Evolutionary conservation across 2,888 invertebrate genomes (phyloP).

Genomic region (Portevinia maculata): DNA sequence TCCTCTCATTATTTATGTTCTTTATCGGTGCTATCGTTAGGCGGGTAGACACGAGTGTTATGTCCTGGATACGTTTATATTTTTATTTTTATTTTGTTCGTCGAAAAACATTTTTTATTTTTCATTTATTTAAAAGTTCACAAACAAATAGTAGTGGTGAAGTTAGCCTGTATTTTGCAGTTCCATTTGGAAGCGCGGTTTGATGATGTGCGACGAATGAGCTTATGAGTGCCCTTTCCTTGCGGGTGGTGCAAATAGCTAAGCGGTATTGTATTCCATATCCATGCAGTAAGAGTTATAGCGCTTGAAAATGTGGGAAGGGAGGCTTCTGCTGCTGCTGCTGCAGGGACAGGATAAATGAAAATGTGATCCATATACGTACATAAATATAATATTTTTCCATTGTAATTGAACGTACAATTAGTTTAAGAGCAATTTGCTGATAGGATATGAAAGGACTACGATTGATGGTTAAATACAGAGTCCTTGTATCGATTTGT

Average conservation of each 20-base stretch:
- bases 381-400: slow-evolving; percentile 21
- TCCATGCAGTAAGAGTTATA: slow-evolving; percentile 8
- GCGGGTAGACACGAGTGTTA: slow-evolving; percentile 32
- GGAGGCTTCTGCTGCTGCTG: background rate
- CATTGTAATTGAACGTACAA: slow-evolving; percentile 12
- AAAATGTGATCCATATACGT: slow-evolving; percentile 33
- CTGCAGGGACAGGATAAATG: slow-evolving; percentile 20
- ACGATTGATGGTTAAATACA: slow-evolving; percentile 14
- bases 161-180: slow-evolving; percentile 31
- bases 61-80: slow-evolving; percentile 11
- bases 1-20: slow-evolving; percentile 67
- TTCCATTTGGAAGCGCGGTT: slow-evolving; percentile 22
- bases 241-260: background rate
- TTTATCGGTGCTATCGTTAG: slow-evolving; percentile 60
- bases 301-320: slow-evolving; percentile 26
- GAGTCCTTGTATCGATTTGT: too few relatives aligned
- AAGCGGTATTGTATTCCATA: slow-evolving; percentile 14
- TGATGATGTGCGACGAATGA: slow-evolving; percentile 30
- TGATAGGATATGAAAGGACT: slow-evolving; percentile 28
- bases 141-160: slow-evolving; percentile 31
- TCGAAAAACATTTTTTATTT: slow-evolving; percentile 17
- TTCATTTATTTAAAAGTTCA: slow-evolving; percentile 32
- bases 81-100: slow-evolving; percentile 21
- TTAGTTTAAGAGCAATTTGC: slow-evolving; percentile 56
- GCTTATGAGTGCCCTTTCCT: slow-evolving; percentile 9